Evolutionary conservation across 2,888 invertebrate species (phyloP), one percentile per base, ranked within the genome.

Genomic region (Caenorhabditis sp.): DNA sequence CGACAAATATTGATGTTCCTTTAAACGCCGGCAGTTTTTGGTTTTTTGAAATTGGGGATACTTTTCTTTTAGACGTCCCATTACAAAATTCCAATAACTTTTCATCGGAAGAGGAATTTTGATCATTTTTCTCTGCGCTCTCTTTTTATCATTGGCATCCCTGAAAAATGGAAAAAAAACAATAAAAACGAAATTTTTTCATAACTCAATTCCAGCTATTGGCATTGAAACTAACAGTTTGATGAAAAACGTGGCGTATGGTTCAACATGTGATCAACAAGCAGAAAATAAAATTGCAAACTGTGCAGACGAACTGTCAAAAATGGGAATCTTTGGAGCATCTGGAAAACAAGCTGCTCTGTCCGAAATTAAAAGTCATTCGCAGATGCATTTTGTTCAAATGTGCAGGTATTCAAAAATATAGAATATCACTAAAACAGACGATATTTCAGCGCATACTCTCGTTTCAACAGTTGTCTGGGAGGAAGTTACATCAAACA

Each of bases 381-480:
- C 76, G 1, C 75, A 74, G 31, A 37, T 75, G 23, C 76, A 79
- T 66, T 77, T 83, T 50, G 62, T 69, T 3, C 75, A 78, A 55
- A 76, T 81, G 66, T 83, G 83, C 78, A 60, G 60, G 83, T 83
- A 60, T 71, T 65, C 14, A 51, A 23, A 6, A 23, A 8, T 6
- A 53, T 53, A 50, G 17, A 19, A 12, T n/a, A n/a, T n/a, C n/a
- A n/a, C n/a, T n/a, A n/a, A n/a, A n/a, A n/a, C n/a, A n/a, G n/a
- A n/a, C n/a, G n/a, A n/a, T 63, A 24, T 26, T 12, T 6, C 70
- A 82, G 82, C n/a, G 78, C 82, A 10, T 82, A 77, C 60, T 60
- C 67, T 19, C 72, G 80, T 23, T 82, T 70, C 67, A 80, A 81
- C 59, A 68, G 66, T n/a, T 82, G 82, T 53, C 67, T 81, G 1